phyloP scores from a whole-genome alignment of 2,113 vertebrate species.

The Calyptommatus sinebrachiatus region DNA sequence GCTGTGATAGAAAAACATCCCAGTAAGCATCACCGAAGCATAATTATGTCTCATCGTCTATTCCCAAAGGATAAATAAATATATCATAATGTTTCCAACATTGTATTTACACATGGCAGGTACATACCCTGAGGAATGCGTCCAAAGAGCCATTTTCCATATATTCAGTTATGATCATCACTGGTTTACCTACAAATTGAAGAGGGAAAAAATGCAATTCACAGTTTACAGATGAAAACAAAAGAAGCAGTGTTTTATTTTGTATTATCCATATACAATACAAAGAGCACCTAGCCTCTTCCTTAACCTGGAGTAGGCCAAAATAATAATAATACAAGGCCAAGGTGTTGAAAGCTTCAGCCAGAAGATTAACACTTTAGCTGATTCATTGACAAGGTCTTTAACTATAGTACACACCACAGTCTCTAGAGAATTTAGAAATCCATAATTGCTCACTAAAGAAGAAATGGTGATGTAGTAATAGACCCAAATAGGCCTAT shows the following conservation, averaged over 20 bases:
- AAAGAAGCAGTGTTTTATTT: constrained; percentile 74
- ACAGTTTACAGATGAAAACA: constrained; percentile 62
- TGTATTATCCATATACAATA: background rate
- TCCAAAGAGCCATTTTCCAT: constrained; percentile 99
- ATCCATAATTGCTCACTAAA: constrained; percentile 61
- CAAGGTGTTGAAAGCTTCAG: constrained; percentile 65
- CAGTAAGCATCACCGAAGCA: constrained; percentile 19
- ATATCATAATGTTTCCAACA: background rate
- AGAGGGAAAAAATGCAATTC: constrained; percentile 72
- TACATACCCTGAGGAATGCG: constrained; percentile 95
- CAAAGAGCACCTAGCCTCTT: constrained; percentile 70
- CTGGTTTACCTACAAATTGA: constrained; percentile 89
- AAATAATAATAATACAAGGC: constrained; percentile 74
- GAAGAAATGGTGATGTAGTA: constrained; percentile 42
- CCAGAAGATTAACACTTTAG: constrained; percentile 75
- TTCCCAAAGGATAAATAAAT: constrained; percentile 12
- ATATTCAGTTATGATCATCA: constrained; percentile 99
- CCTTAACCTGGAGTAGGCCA: constrained; percentile 68
- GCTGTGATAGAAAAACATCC: constrained; percentile 14
- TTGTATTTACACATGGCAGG: constrained; percentile 53
- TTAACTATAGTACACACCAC: constrained; percentile 60
- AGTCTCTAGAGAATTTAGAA: constrained; percentile 59
- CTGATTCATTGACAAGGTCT: constrained; percentile 66
- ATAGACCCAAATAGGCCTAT: constrained; percentile 44
- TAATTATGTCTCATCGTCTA: background rate